phyloP scores from a whole-genome alignment of 2,113 vertebrate species.

The Panthera uncia region DNA sequence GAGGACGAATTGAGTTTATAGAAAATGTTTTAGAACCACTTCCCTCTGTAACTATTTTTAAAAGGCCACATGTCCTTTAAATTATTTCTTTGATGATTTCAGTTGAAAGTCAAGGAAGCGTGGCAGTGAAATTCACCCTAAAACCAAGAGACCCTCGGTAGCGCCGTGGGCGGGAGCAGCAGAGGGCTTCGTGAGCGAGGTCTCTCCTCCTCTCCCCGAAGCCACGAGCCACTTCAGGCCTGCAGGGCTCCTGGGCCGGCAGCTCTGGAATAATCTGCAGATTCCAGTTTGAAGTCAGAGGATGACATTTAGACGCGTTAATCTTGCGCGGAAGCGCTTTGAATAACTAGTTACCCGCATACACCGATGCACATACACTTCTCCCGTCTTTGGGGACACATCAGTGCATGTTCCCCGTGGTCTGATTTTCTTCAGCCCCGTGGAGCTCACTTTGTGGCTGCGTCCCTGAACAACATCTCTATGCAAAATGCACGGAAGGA shows the following conservation, averaged over 20 bases:
- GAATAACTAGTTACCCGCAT: slow-evolving; percentile 45
- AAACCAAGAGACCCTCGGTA: slow-evolving; percentile 16
- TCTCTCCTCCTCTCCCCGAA: background rate
- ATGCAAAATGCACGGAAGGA: slow-evolving; percentile 14
- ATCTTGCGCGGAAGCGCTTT: slow-evolving; percentile 72
- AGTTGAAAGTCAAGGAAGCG: background rate
- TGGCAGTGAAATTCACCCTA: slow-evolving; percentile 45
- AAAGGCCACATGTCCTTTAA: background rate
- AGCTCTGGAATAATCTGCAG: slow-evolving; percentile 68
- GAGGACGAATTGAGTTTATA: background rate
- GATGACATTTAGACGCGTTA: slow-evolving; percentile 70
- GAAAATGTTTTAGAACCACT: background rate
- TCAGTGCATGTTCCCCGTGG: rapidly evolving
- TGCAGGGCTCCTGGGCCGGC: slow-evolving; percentile 82
- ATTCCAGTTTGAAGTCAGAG: slow-evolving; percentile 70
- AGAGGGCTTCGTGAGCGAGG: background rate
- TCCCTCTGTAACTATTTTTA: background rate
- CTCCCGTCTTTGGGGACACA: background rate
- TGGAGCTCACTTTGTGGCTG: background rate
- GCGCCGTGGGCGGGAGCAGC: slow-evolving; percentile 42
- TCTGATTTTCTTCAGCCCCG: background rate
- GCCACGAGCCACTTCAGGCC: slow-evolving; percentile 68
- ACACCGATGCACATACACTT: rapidly evolving
- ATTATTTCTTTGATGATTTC: background rate
- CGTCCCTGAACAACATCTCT: slow-evolving; percentile 15